These are phyloP conservation scores for Crotalus helleri DNA, from an alignment of 2,113 vertebrate genomes.

Conservation along the genomic window DNA sequence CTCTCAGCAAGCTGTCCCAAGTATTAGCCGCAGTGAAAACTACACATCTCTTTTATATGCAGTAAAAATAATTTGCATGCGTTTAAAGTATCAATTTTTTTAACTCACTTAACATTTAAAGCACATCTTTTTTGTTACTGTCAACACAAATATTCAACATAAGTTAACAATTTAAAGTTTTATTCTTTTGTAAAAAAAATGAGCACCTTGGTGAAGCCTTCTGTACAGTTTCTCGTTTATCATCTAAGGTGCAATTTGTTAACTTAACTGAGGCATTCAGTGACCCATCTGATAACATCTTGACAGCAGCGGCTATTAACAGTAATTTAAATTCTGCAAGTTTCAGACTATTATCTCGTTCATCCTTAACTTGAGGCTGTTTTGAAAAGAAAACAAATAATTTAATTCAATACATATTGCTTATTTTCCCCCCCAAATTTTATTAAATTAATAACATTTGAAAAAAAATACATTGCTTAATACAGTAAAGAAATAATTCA, in stretches of 20 bases:
- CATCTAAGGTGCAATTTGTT: conserved; percentile 87
- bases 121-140: not conserved
- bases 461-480: not conserved
- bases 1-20: not conserved
- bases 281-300: conserved; percentile 87
- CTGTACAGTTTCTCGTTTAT: conserved; percentile 83
- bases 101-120: not conserved
- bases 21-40: not conserved
- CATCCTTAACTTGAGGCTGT: conserved; percentile 67
- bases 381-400: conserved; percentile 33
- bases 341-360: conserved; percentile 78
- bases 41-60: not conserved
- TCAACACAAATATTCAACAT: not conserved
- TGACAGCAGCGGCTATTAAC: conserved; percentile 83
- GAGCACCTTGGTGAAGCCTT: conserved; percentile 86
- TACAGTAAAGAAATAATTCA: not conserved
- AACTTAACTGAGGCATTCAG: conserved; percentile 84
- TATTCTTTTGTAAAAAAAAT: conserved; percentile 12
- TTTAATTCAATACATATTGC: conserved; percentile 3
- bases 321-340: conserved; percentile 91
- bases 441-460: too few species aligned
- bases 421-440: too few species aligned
- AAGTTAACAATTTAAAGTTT: not conserved
- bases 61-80: not conserved
- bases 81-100: not conserved